Conservation (phyloP, 2,888 invertebrate genomes). For the Amblyjoppa fuscipennis region DNA sequence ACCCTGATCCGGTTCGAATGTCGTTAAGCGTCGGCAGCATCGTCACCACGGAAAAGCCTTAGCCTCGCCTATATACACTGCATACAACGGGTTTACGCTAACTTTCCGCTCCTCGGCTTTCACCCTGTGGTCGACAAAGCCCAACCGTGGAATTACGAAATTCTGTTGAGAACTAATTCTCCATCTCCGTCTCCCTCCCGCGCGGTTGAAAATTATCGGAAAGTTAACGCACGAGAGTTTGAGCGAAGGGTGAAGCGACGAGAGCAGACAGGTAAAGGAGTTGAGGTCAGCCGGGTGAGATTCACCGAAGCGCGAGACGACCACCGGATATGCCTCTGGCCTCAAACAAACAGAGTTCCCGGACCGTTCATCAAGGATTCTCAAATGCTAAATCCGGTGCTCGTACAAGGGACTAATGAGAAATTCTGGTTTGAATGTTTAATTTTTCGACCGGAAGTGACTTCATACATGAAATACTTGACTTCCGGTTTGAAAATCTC, state of each 20-base stretch:
- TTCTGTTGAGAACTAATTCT: constrained; percentile 52
- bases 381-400: constrained; percentile 20
- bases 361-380: constrained; percentile 53
- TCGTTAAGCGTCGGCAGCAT: constrained; percentile 46
- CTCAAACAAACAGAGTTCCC: constrained; percentile 49
- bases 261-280: constrained; percentile 38
- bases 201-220: constrained; percentile 63
- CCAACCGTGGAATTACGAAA: constrained; percentile 65
- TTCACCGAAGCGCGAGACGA: constrained; percentile 50
- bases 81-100: constrained; percentile 52
- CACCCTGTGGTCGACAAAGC: constrained; percentile 54
- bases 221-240: constrained; percentile 64
- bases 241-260: not conserved
- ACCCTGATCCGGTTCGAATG: constrained; percentile 55
- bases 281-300: constrained; percentile 44
- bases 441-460: no score
- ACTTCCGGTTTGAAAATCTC: no score
- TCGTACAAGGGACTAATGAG: constrained; percentile 53
- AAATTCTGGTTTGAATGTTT: not conserved
- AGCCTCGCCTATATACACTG: not conserved
- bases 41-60: constrained; percentile 27
- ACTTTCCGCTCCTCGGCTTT: constrained; percentile 62
- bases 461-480: no score
- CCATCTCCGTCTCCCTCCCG: constrained; percentile 16
- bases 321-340: constrained; percentile 61